Conservation (phyloP, 2,888 invertebrate species). For the Morpho deidamia region DNA sequence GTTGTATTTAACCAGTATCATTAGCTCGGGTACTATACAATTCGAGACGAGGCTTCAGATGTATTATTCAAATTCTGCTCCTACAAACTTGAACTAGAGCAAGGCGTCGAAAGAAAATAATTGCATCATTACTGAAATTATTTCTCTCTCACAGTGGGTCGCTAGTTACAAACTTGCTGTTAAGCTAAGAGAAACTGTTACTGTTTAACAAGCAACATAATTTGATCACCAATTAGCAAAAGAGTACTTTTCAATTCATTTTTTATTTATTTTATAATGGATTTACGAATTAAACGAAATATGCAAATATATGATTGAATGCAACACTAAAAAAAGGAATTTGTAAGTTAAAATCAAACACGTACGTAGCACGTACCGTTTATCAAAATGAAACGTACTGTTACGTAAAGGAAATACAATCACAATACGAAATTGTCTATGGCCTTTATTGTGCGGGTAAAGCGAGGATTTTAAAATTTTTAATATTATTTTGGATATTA, state of each 20-base stretch:
- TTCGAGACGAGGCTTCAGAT: not conserved
- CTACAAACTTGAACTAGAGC: not conserved
- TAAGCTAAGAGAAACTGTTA: not conserved
- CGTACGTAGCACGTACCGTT: too few relatives aligned
- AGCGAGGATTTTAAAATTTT: too few relatives aligned
- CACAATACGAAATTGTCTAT: too few relatives aligned
- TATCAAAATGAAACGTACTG: too few relatives aligned
- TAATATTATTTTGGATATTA: too few relatives aligned
- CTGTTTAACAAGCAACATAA: not conserved
- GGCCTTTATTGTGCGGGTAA: too few relatives aligned
- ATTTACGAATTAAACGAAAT: too few relatives aligned
- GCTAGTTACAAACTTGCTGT: not conserved
- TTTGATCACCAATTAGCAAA: not conserved
- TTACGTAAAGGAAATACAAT: too few relatives aligned
- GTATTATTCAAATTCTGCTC: not conserved
- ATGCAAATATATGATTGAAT: too few relatives aligned
- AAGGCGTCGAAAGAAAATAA: slow-evolving; percentile 3
- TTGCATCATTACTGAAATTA: slow-evolving; percentile 5
- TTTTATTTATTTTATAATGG: too few relatives aligned
- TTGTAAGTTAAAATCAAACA: too few relatives aligned
- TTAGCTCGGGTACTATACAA: not conserved
- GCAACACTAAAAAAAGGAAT: too few relatives aligned
- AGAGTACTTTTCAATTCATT: not conserved
- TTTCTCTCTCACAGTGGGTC: not conserved
- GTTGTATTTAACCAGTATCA: not conserved